phyloP scores from a whole-genome alignment of 2,797 vertebrate species.

The Pangasius macronema region DNA sequence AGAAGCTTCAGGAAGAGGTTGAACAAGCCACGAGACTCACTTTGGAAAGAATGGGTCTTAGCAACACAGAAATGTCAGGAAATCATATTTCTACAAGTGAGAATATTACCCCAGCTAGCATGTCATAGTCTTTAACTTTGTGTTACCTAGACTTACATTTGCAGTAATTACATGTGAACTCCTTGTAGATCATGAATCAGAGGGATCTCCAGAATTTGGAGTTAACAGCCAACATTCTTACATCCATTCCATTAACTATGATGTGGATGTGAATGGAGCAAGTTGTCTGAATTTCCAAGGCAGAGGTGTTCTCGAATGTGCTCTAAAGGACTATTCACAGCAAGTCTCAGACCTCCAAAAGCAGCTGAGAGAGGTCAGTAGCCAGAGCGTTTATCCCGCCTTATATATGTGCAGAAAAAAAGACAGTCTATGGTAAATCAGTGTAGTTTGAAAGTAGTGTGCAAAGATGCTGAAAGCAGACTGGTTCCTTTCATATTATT shows the following conservation, averaged over 20 bases:
- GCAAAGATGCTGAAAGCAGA: background rate
- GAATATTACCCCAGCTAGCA: background rate
- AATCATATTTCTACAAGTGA: slow-evolving; percentile 27
- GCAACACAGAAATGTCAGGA: slow-evolving; percentile 49
- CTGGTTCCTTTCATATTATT: background rate
- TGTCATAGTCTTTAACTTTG: background rate
- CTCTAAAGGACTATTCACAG: slow-evolving; percentile 67
- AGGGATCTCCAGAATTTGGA: slow-evolving; percentile 46
- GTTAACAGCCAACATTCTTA: slow-evolving; percentile 48
- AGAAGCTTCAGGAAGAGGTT: slow-evolving; percentile 73
- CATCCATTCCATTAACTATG: slow-evolving; percentile 55
- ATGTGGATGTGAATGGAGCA: slow-evolving; percentile 55
- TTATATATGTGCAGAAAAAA: background rate
- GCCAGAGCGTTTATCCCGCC: background rate
- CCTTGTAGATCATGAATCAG: slow-evolving; percentile 55
- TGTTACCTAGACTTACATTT: background rate
- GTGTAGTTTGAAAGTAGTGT: background rate
- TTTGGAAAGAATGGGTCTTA: slow-evolving; percentile 67
- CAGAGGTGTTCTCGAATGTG: slow-evolving; percentile 61
- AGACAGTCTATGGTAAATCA: background rate
- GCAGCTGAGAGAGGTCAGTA: slow-evolving; percentile 68
- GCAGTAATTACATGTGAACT: background rate
- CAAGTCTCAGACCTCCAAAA: slow-evolving; percentile 71
- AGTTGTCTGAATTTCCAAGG: slow-evolving; percentile 44
- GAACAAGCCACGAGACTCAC: slow-evolving; percentile 70